Conservation (phyloP, 2,888 invertebrate genomes). For the Hetaerina titia region DNA sequence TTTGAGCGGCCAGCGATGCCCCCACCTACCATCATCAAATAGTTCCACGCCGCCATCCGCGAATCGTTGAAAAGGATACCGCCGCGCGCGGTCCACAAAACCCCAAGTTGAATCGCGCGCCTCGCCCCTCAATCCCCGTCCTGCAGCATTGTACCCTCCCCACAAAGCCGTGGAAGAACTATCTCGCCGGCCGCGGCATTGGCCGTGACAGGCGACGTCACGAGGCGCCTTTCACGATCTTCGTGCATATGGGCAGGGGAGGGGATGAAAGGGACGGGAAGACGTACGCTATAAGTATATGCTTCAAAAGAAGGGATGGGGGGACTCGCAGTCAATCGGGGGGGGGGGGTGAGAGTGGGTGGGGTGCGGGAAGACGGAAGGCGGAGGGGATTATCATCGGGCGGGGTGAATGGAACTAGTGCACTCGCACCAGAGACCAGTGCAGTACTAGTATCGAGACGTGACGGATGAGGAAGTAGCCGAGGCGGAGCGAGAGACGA, state of each 20-base stretch:
- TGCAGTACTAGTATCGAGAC: neutral
- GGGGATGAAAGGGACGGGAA: neutral
- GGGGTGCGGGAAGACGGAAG: neutral
- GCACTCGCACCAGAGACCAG: neutral
- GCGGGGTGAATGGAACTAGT: neutral
- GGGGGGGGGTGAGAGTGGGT: neutral
- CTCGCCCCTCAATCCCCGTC: neutral
- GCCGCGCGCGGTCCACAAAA: neutral
- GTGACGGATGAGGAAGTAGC: neutral
- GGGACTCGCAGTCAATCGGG: neutral
- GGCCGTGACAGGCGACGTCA: neutral
- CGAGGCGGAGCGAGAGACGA: neutral
- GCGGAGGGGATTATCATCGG: too few relatives aligned
- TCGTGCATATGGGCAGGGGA: too few relatives aligned
- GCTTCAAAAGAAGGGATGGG: too few relatives aligned
- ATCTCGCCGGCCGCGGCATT: neutral
- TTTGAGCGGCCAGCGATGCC: neutral
- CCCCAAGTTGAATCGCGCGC: neutral
- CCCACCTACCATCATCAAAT: neutral
- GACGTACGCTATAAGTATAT: neutral
- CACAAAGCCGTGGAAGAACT: too few relatives aligned
- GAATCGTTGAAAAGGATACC: neutral
- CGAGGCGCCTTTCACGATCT: too few relatives aligned
- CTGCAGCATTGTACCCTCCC: too few relatives aligned
- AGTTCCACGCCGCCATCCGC: neutral